Conservation (phyloP, 2,888 invertebrate species). For the Tillus elongatus region DNA sequence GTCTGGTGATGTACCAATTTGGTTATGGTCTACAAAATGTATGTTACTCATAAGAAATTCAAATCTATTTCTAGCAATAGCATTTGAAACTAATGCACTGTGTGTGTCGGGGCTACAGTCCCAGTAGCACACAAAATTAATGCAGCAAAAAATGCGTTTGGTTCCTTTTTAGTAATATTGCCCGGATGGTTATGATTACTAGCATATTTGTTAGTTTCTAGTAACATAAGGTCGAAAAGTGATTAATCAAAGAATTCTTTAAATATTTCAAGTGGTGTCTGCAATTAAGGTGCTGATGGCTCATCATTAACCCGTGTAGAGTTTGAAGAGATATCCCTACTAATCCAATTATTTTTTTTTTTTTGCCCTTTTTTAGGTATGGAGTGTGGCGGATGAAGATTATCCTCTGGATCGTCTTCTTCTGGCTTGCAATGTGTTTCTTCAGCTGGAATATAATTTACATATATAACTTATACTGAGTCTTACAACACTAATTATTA, state of each 20-base stretch:
- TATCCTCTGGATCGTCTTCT: slow-evolving; percentile 1
- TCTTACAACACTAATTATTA: too few species aligned
- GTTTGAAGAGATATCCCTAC: too few species aligned
- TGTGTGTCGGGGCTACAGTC: neutral
- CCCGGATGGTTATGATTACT: too few species aligned
- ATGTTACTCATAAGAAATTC: neutral
- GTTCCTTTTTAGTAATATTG: neutral
- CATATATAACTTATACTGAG: neutral
- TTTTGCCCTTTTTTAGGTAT: too few species aligned
- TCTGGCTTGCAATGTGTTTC: too few species aligned
- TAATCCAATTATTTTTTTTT: too few species aligned
- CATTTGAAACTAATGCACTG: slow-evolving; percentile 1
- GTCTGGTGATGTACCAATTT: neutral
- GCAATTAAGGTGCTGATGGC: neutral
- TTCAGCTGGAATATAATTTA: neutral
- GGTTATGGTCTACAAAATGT: neutral
- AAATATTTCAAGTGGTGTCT: too few species aligned
- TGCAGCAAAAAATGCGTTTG: slow-evolving; percentile 1
- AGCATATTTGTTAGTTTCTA: neutral
- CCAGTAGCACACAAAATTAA: neutral
- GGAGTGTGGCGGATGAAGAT: too few species aligned
- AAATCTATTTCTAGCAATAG: neutral
- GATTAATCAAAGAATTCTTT: neutral
- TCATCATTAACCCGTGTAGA: too few species aligned
- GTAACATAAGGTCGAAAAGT: neutral